A percentile compares a stretch with the other conserved stretches of the same genome.
phyloP scores from a whole-genome alignment of 2,113 vertebrate species.

The Acanthochromis polyacanthus region DNA sequence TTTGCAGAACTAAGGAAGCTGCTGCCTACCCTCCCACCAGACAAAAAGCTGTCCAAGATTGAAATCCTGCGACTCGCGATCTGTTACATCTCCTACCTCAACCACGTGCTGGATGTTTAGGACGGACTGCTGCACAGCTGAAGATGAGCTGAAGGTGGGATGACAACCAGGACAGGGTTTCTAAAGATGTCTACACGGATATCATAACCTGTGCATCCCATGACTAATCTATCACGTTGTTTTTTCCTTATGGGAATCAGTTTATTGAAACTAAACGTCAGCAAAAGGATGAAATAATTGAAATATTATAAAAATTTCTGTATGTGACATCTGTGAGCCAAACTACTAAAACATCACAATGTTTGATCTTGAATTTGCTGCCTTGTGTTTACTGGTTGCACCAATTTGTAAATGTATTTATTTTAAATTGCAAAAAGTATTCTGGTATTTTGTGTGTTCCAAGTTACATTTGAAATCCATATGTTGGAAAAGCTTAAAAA shows the following conservation, averaged over 20 bases:
- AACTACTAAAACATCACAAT: neutral
- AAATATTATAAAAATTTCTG: too few species aligned
- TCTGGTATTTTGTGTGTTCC: too few species aligned
- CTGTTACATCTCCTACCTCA: constrained; percentile 89
- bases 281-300: too few species aligned
- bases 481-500: too few species aligned
- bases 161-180: neutral
- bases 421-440: constrained; percentile 26
- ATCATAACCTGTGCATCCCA: too few species aligned
- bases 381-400: constrained; percentile 28
- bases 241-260: neutral
- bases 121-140: neutral
- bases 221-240: too few species aligned
- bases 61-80: constrained; percentile 87
- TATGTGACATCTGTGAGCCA: neutral
- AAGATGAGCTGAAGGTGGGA: neutral
- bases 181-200: too few species aligned
- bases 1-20: constrained; percentile 85
- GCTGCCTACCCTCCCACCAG: constrained; percentile 86
- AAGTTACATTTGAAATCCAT: too few species aligned
- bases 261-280: neutral
- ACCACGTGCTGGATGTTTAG: constrained; percentile 87
- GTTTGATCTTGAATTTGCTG: neutral
- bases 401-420: constrained; percentile 39
- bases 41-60: constrained; percentile 88